Conservation (phyloP, 2,113 vertebrate species). For the Catharus bicknelli region DNA sequence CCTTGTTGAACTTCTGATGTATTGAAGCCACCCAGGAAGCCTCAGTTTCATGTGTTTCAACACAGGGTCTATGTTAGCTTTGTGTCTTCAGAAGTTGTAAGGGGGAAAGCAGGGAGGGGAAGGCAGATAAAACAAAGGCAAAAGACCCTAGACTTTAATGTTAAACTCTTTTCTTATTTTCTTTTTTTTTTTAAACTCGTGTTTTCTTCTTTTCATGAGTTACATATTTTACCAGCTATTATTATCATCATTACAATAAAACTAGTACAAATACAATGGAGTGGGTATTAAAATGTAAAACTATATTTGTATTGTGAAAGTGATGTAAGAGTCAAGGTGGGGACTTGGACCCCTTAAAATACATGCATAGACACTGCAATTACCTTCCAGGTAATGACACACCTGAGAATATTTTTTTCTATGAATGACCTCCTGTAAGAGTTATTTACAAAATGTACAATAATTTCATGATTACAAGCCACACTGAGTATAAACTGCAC, state of each 20-base stretch:
- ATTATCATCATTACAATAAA: background rate
- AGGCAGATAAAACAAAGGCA: background rate
- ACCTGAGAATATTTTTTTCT: background rate
- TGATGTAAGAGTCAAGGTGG: background rate
- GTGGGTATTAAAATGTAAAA: background rate
- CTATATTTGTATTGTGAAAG: background rate
- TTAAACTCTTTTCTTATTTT: background rate
- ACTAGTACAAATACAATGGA: background rate
- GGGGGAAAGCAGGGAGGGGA: accelerated
- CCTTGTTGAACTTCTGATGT: background rate
- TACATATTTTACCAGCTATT: background rate
- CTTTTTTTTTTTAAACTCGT: too few species aligned
- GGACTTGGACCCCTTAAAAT: background rate
- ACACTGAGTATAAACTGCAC: too few species aligned
- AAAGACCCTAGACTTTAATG: background rate
- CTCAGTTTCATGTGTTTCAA: background rate
- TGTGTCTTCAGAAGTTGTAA: background rate
- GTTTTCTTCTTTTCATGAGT: background rate
- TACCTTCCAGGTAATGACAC: background rate
- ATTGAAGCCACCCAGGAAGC: background rate
- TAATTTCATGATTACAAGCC: too few species aligned
- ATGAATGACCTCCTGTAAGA: background rate
- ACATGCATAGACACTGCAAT: background rate
- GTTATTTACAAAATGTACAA: background rate
- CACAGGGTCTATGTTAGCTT: background rate